Evolutionary conservation across 2,113 vertebrate species (phyloP).

Genomic region (Lathamus discolor): DNA sequence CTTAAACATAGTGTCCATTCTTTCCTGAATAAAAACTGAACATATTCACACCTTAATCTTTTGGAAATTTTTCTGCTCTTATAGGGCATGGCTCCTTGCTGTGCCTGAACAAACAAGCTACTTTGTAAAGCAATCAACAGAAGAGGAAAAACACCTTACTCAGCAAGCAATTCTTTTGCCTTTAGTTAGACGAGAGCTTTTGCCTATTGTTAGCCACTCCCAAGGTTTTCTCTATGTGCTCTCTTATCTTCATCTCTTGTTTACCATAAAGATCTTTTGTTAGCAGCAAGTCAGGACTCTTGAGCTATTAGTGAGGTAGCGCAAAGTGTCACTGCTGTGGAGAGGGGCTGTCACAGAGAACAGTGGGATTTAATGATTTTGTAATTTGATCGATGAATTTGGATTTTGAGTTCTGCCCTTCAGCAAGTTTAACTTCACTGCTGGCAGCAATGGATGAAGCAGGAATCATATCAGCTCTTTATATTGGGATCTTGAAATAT

Average conservation of each 20-base stretch:
- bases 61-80: not conserved
- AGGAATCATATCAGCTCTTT: not conserved
- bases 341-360: not conserved
- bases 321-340: not conserved
- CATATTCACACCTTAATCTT: not conserved
- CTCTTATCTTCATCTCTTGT: not conserved
- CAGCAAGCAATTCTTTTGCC: not conserved
- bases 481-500: not conserved
- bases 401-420: not conserved
- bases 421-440: not conserved
- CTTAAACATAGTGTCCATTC: not conserved
- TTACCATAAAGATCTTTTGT: not conserved
- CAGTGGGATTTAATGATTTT: not conserved
- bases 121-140: not conserved
- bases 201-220: not conserved
- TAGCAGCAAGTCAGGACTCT: not conserved
- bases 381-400: not conserved
- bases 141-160: not conserved
- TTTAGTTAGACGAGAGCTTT: not conserved
- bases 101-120: not conserved
- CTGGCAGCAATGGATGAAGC: not conserved
- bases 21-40: not conserved
- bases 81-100: not conserved
- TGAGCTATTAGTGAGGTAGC: not conserved
- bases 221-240: not conserved